Conservation (phyloP, 2,113 vertebrate genomes). For the Urocolius indicus region DNA sequence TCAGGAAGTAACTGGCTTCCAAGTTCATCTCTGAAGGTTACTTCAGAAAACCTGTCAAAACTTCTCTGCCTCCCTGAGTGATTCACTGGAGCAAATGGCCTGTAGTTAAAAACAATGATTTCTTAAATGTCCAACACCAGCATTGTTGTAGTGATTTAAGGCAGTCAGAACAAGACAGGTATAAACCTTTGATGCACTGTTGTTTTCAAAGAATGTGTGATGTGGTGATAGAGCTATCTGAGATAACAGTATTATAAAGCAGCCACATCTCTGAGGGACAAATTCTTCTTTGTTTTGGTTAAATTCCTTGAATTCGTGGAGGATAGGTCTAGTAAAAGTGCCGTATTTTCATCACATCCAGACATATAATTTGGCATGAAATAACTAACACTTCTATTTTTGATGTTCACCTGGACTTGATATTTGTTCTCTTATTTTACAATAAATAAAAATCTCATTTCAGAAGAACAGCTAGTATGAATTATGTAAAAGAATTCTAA, state of each 20-base stretch:
- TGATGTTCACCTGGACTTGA: not conserved
- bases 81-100: constrained; percentile 12
- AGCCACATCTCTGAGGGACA: not conserved
- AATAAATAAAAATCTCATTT: constrained; percentile 18
- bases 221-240: not conserved
- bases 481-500: constrained; percentile 8
- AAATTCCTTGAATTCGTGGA: not conserved
- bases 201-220: not conserved
- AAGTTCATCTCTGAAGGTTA: constrained; percentile 43
- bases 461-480: not conserved
- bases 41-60: constrained; percentile 22
- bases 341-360: not conserved
- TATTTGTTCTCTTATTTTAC: not conserved
- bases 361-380: constrained; percentile 1
- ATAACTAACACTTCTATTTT: not conserved
- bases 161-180: not conserved
- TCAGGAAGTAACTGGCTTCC: not conserved
- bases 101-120: constrained; percentile 26
- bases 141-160: constrained; percentile 1
- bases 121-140: not conserved
- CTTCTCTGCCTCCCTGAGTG: not conserved
- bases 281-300: constrained; percentile 4
- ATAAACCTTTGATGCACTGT: not conserved
- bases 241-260: not conserved
- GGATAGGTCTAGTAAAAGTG: not conserved